Evolutionary conservation across 2,113 vertebrate genomes (phyloP).

Genomic region (Sylvietta virens): DNA sequence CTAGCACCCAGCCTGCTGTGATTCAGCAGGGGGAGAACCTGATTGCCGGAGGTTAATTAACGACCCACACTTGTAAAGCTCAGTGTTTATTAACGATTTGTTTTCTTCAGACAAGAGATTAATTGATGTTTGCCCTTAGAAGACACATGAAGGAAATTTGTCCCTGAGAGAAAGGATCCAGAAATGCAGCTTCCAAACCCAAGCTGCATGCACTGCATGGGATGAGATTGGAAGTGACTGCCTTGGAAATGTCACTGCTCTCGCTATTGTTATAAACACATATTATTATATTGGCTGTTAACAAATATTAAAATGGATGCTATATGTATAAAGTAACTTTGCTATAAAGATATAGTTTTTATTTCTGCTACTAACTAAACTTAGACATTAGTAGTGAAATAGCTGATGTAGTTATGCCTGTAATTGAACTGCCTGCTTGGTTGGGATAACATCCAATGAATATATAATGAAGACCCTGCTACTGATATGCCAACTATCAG

Average conservation of each 20-base stretch:
- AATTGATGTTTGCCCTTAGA: background rate
- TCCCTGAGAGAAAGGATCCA: background rate
- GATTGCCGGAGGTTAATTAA: background rate
- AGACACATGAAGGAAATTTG: background rate
- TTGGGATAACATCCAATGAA: no score
- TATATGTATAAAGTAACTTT: no score
- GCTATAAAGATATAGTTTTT: no score
- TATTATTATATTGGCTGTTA: no score
- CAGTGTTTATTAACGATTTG: background rate
- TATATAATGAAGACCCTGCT: no score
- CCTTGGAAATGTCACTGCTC: background rate
- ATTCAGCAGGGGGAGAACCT: background rate
- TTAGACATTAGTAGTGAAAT: no score
- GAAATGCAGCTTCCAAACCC: background rate
- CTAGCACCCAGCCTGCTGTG: background rate
- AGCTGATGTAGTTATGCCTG: no score
- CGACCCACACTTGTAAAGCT: background rate
- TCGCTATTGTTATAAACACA: no score
- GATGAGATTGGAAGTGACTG: background rate
- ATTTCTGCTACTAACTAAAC: no score
- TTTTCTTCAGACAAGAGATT: background rate
- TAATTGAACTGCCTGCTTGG: no score
- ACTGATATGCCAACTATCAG: no score
- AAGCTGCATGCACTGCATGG: background rate
- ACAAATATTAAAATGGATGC: no score